Base-by-base conservation (phyloP, 92 coral and sea anemone genomes). In the Bergia sp. region DNA sequence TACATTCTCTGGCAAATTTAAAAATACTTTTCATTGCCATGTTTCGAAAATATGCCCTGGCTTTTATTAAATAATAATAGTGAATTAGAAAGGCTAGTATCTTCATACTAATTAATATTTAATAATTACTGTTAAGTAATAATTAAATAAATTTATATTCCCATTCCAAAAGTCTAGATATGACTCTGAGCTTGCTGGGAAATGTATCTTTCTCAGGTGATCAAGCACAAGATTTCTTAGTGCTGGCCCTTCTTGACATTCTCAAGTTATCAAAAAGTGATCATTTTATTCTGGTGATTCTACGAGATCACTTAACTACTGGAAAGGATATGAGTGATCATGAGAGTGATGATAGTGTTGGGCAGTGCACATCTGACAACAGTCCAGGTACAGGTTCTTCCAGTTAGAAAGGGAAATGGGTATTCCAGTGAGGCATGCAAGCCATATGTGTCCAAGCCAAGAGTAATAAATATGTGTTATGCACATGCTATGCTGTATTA, bases 241-340 rank as follows among this genome's bases (percentile, higher is more conserved):
- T 72, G 43, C n/a, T 36, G 43, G 64, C 96, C 42, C 86, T 95
- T 72, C 91, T 92, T 79, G 94, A 95, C 77, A 95, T 95, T 90
- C 93, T 95, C 50, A 76, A 83, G 89, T 93, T 90, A 88, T 92
- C 92, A 67, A 84, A 91, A 79, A 45, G 80, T 80, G 93, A 89
- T 74, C 90, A 86, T 13, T 94, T 88, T 89, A 42, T 87, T 2
- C 85, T 95, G 79, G 98, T 92, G 80, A 75, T 93, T 49, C 88
- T 95, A 81, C 90, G 91, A 77, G 96, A 93, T 89, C 96, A 95
- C 82, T 64, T 91, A 44, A 88, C 88, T 15, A 78, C 87, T 61
- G 49, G 89, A 38, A 86, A 87, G 37, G 84, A 91, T 65, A 89
- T 91, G 94, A 74, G 66, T 79, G 84, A 81, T 41, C 92, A 88